phyloP scores from a whole-genome alignment of 2,888 invertebrate genomes.

The Meiosimyza decipiens region DNA sequence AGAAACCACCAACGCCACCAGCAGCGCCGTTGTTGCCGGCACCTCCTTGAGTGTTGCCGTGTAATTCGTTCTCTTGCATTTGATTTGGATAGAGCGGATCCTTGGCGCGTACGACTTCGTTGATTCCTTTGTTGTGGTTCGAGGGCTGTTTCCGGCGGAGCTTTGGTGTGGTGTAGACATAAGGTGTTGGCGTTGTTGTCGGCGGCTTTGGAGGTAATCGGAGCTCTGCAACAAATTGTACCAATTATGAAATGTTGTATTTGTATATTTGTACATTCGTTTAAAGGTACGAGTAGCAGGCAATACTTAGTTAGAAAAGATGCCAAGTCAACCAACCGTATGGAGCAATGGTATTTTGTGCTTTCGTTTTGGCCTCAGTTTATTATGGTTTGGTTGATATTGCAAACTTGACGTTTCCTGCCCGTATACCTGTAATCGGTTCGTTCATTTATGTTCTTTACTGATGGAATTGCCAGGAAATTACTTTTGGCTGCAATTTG shows the following conservation, averaged over 20 bases:
- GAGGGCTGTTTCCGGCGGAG: slow-evolving; percentile 62
- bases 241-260: slow-evolving; percentile 52
- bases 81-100: slow-evolving; percentile 64
- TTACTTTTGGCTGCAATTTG: slow-evolving; percentile 29
- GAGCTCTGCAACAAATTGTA: slow-evolving; percentile 64
- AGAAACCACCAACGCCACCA: slow-evolving; percentile 30
- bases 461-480: slow-evolving; percentile 28
- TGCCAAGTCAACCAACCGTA: too few relatives aligned
- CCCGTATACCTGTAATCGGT: not conserved
- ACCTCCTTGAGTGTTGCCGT: slow-evolving; percentile 43
- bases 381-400: too few relatives aligned
- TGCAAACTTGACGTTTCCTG: not conserved
- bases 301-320: too few relatives aligned
- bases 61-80: slow-evolving; percentile 62
- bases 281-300: not conserved
- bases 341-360: too few relatives aligned
- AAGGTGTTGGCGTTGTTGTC: slow-evolving; percentile 62
- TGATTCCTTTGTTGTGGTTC: slow-evolving; percentile 62
- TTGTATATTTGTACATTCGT: slow-evolving; percentile 4
- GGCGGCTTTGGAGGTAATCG: slow-evolving; percentile 65
- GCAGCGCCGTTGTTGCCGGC: slow-evolving; percentile 43
- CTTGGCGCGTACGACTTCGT: slow-evolving; percentile 66
- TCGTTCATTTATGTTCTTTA: slow-evolving; percentile 10
- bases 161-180: slow-evolving; percentile 62
- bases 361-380: too few relatives aligned